Conservation (phyloP, 2,888 invertebrate genomes). For the Rhagonycha fulva region DNA sequence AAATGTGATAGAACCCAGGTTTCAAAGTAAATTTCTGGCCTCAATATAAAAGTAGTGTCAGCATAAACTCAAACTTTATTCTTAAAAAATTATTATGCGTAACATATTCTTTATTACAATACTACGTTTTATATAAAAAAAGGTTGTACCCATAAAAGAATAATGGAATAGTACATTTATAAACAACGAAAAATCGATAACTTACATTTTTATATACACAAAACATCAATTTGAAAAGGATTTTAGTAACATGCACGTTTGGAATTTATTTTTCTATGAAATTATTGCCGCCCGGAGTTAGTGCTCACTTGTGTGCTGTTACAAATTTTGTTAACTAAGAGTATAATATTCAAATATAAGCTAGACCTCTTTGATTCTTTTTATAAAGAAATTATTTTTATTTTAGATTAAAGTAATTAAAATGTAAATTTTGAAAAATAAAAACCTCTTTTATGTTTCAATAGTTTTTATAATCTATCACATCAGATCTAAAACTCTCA, state of each 20-base stretch:
- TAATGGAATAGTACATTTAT: neutral
- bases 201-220: neutral
- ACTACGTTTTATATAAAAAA: neutral
- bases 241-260: neutral
- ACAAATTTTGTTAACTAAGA: no score
- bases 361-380: no score
- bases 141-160: neutral
- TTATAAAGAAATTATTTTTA: no score
- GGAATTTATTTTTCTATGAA: neutral
- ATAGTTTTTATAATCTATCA: no score
- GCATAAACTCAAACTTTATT: slow-evolving; percentile 9
- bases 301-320: no score
- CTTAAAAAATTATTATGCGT: slow-evolving; percentile 18
- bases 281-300: neutral
- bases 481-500: no score
- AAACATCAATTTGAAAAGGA: neutral
- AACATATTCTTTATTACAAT: neutral
- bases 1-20: neutral
- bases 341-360: no score
- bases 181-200: neutral
- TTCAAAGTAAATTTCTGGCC: neutral
- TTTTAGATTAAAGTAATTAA: no score
- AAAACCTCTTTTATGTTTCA: no score
- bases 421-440: no score
- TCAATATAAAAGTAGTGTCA: slow-evolving; percentile 13